These are phyloP conservation scores for Rhinolophus ferrumequinum DNA, from an alignment of 2,113 vertebrate species.

Conservation along the genomic window DNA sequence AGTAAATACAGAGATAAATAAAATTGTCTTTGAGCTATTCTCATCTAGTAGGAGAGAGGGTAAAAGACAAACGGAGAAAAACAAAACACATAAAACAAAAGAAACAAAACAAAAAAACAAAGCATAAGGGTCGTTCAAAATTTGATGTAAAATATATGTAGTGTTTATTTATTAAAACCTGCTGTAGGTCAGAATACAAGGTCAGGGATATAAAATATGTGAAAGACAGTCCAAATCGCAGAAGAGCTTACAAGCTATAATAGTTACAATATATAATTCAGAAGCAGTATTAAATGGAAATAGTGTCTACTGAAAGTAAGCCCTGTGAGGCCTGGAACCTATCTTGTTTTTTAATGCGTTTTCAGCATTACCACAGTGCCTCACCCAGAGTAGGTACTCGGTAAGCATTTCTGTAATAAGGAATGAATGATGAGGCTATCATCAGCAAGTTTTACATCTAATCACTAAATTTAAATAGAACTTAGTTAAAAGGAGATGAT, in stretches of 20 bases:
- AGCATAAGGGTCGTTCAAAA: neutral
- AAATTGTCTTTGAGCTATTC: neutral
- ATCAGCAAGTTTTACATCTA: slow-evolving; percentile 16
- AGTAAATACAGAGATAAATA: neutral
- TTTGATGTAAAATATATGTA: neutral
- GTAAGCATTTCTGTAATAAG: neutral
- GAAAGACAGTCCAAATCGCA: neutral
- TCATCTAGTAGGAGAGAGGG: neutral
- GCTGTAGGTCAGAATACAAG: neutral
- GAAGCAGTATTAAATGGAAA: neutral
- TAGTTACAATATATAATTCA: neutral
- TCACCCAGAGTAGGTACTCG: neutral
- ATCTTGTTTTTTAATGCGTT: neutral
- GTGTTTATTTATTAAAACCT: neutral
- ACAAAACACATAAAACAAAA: neutral
- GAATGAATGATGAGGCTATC: neutral
- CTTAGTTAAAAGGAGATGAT: slow-evolving; percentile 19
- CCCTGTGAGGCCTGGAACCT: fast-evolving
- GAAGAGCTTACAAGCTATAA: neutral
- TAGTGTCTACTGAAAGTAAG: neutral
- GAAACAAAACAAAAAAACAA: neutral
- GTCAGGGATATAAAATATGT: neutral
- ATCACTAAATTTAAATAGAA: neutral
- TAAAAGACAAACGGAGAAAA: neutral
- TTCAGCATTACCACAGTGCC: neutral